Conservation (phyloP, 2,888 invertebrate genomes). For the Hirtodrosophila histrioides region DNA sequence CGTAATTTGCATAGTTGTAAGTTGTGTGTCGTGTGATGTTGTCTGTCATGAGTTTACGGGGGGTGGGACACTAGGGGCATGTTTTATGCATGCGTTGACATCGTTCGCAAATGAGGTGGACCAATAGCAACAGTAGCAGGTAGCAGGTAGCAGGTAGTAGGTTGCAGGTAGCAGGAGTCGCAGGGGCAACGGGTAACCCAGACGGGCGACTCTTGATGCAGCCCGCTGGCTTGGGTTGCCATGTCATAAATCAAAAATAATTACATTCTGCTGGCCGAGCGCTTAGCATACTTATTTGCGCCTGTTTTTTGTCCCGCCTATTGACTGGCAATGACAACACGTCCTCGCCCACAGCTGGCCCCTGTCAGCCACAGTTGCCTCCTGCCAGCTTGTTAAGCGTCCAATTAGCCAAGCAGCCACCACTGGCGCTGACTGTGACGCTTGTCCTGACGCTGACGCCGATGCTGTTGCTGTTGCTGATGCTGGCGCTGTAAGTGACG, state of each 20-base stretch:
- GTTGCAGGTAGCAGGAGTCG: not conserved
- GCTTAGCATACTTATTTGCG: slow-evolving; percentile 50
- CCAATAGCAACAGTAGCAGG: not conserved
- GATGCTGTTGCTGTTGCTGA: not conserved
- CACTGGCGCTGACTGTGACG: slow-evolving; percentile 1
- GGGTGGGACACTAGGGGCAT: slow-evolving; percentile 36
- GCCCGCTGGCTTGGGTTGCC: slow-evolving; percentile 22
- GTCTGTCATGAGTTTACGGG: slow-evolving; percentile 64
- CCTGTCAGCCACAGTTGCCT: not conserved
- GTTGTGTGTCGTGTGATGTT: slow-evolving; percentile 48
- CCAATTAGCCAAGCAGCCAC: slow-evolving; percentile 48
- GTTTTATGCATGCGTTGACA: slow-evolving; percentile 79
- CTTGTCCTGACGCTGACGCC: too few species aligned
- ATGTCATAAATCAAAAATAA: slow-evolving; percentile 67
- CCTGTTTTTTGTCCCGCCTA: slow-evolving; percentile 10
- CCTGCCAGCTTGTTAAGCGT: not conserved
- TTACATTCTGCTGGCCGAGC: slow-evolving; percentile 49
- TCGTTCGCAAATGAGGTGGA: slow-evolving; percentile 73
- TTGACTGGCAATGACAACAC: slow-evolving; percentile 43
- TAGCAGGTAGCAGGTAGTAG: not conserved
- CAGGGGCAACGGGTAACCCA: not conserved
- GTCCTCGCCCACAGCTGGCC: not conserved
- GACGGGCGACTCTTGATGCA: slow-evolving; percentile 21
- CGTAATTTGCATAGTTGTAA: slow-evolving; percentile 76
- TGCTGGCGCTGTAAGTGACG: slow-evolving; percentile 4